Evolutionary conservation across 2,888 invertebrate genomes (phyloP).

Genomic region (Drosophila sordidula): DNA sequence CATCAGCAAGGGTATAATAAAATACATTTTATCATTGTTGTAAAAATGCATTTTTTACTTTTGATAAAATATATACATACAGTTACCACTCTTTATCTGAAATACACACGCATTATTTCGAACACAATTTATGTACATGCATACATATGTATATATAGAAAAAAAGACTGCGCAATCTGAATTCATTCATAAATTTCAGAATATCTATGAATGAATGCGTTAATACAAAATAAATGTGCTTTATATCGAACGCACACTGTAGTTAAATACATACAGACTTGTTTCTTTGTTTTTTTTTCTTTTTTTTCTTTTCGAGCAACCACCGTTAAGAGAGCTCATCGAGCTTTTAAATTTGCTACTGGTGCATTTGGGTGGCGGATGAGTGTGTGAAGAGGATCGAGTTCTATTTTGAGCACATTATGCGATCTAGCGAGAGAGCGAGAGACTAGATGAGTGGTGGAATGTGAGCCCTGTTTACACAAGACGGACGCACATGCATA

Average conservation of each 20-base stretch:
- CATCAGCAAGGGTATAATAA: too few relatives aligned
- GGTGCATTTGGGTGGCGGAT: slow-evolving; percentile 32
- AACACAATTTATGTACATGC: too few relatives aligned
- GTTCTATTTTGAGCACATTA: slow-evolving; percentile 63
- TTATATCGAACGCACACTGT: slow-evolving; percentile 16
- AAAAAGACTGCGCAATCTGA: background rate
- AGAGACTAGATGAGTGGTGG: slow-evolving; percentile 7
- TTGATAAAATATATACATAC: too few relatives aligned
- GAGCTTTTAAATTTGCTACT: slow-evolving; percentile 18
- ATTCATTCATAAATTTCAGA: background rate
- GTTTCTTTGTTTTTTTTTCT: background rate
- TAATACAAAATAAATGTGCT: background rate
- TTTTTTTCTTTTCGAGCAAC: slow-evolving; percentile 3
- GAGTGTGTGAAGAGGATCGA: slow-evolving; percentile 20
- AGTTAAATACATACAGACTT: slow-evolving; percentile 7
- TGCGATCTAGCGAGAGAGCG: slow-evolving; percentile 37
- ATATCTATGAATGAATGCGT: background rate
- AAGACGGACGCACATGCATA: slow-evolving; percentile 7
- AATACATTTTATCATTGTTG: too few relatives aligned
- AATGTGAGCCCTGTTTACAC: slow-evolving; percentile 35
- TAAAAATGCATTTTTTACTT: too few relatives aligned
- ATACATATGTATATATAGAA: too few relatives aligned
- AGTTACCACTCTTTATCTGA: too few relatives aligned
- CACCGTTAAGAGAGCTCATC: slow-evolving; percentile 8
- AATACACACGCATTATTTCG: too few relatives aligned